phyloP scores from a whole-genome alignment of 2,113 vertebrate genomes.

The Setophaga petechia region DNA sequence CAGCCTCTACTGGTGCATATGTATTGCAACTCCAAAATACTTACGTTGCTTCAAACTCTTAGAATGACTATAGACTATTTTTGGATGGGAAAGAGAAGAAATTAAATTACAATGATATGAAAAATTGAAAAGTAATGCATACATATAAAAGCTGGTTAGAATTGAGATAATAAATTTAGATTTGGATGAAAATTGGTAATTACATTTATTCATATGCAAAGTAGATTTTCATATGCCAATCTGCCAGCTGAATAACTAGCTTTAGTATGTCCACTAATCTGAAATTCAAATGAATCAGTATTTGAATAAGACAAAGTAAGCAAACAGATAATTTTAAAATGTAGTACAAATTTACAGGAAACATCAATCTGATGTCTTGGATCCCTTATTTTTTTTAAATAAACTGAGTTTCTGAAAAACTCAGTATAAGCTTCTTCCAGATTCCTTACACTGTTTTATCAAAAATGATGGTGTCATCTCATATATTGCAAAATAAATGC shows the following conservation, averaged over 20 bases:
- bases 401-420: background rate
- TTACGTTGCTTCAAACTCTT: background rate
- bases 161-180: background rate
- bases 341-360: background rate
- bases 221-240: background rate
- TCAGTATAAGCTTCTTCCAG: background rate
- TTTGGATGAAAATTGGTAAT: background rate
- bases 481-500: background rate
- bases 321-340: background rate
- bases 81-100: background rate
- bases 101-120: background rate
- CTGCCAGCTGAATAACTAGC: background rate
- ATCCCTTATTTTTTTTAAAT: background rate
- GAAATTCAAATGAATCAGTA: conserved; percentile 13
- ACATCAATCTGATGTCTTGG: background rate
- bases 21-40: background rate
- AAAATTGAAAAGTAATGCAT: background rate
- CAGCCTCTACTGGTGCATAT: background rate
- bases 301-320: background rate
- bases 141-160: background rate
- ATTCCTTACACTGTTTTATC: background rate
- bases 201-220: conserved; percentile 5
- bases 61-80: background rate
- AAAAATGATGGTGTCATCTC: background rate
- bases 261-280: background rate